Percentiles rank a stretch among this genome's conserved stretches.
Evolutionary conservation across 2,797 vertebrate species (phyloP).

Genomic region (Glossophaga mutica): DNA sequence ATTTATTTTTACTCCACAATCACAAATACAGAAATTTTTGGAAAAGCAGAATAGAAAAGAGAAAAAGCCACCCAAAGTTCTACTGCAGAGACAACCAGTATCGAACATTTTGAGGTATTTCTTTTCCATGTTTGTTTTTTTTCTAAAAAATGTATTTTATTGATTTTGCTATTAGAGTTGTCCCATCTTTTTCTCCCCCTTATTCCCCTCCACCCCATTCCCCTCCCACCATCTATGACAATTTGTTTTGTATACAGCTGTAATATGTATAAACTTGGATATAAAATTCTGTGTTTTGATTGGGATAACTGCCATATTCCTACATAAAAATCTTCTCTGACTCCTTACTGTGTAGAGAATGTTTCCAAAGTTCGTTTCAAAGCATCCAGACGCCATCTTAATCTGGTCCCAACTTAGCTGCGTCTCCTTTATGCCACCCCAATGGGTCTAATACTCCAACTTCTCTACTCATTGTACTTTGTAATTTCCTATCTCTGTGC

Average conservation of each 20-base stretch:
- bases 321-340: conserved; percentile 13
- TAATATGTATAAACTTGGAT: neutral
- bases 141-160: no score
- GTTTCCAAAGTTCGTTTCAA: conserved; percentile 15
- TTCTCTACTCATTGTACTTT: neutral
- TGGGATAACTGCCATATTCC: neutral
- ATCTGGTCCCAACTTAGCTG: neutral
- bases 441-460: neutral
- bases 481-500: neutral
- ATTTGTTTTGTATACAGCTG: neutral
- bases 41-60: neutral
- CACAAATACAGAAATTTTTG: neutral
- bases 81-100: neutral
- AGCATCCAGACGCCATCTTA: neutral
- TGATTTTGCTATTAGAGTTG: no score
- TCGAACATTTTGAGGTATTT: neutral
- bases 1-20: neutral
- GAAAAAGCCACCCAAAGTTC: neutral
- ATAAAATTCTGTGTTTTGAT: neutral
- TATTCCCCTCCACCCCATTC: no score
- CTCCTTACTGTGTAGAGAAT: neutral
- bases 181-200: no score
- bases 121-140: neutral
- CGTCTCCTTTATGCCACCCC: neutral
- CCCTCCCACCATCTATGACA: neutral